phyloP scores from a whole-genome alignment of 2,113 vertebrate species.

The Platysteira castanea region DNA sequence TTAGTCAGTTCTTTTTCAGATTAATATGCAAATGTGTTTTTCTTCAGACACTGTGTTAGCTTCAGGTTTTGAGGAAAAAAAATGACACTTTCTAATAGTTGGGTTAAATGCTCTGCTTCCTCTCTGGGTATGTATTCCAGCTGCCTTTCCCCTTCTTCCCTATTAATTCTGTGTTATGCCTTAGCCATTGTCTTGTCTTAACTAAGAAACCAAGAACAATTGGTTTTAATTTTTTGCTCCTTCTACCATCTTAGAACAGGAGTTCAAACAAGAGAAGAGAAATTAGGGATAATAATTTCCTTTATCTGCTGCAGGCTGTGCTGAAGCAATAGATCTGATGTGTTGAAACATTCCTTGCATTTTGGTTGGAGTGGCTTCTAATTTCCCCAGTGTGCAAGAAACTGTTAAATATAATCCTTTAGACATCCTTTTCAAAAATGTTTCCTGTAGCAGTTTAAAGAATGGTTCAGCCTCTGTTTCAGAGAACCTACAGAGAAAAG shows the following conservation, averaged over 20 bases:
- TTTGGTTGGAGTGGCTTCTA: background rate
- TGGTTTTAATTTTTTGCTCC: background rate
- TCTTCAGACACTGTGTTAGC: background rate
- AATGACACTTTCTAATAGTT: background rate
- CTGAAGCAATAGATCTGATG: background rate
- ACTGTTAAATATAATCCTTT: background rate
- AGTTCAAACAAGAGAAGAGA: background rate
- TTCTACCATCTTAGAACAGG: background rate
- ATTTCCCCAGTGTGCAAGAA: background rate
- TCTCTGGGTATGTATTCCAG: background rate
- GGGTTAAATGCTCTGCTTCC: background rate
- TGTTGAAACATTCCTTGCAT: background rate
- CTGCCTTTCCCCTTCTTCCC: background rate
- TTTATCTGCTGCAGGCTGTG: background rate
- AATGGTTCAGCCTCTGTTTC: background rate
- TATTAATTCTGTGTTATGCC: background rate
- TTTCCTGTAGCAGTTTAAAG: background rate
- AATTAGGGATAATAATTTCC: background rate
- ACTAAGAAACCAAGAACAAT: background rate
- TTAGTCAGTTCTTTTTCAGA: background rate
- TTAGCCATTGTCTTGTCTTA: background rate
- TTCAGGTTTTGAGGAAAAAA: background rate
- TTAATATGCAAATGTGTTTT: background rate
- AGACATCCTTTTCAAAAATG: background rate
- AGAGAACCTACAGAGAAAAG: background rate